phyloP scores from a whole-genome alignment of 2,113 vertebrate species.

The Malaclemys terrapin region DNA sequence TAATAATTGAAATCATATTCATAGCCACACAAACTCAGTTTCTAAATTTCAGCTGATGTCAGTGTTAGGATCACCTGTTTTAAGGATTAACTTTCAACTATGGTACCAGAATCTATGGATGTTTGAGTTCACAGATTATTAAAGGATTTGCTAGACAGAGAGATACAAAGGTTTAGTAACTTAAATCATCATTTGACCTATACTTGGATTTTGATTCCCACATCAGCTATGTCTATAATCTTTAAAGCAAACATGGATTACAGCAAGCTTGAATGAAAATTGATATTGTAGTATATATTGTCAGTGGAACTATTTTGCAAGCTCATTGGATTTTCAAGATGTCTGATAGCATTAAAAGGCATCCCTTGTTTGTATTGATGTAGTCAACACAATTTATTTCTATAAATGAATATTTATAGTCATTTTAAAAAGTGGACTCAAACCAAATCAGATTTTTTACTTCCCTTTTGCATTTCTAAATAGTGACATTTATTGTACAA shows the following conservation, averaged over 20 bases:
- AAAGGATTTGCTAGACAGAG: conserved; percentile 45
- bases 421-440: background rate
- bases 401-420: conserved; percentile 44
- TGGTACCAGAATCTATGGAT: conserved; percentile 26
- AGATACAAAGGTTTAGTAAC: conserved; percentile 52
- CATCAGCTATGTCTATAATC: conserved; percentile 62
- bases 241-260: conserved; percentile 70
- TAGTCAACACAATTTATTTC: conserved; percentile 25
- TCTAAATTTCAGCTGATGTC: conserved; percentile 36
- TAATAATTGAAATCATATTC: conserved; percentile 41
- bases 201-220: conserved; percentile 57
- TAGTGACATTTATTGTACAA: background rate
- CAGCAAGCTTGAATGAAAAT: conserved; percentile 52
- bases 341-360: conserved; percentile 13
- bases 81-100: conserved; percentile 62
- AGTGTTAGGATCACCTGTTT: conserved; percentile 24
- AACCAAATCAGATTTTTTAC: background rate
- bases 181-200: conserved; percentile 66
- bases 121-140: conserved; percentile 57
- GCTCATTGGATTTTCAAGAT: conserved; percentile 47
- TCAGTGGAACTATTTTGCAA: conserved; percentile 45
- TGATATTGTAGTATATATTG: conserved; percentile 38
- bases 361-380: conserved; percentile 37
- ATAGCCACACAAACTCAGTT: background rate
- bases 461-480: background rate